Conservation (phyloP, 2,888 invertebrate species). For the Sarcophaga caerulescens region DNA sequence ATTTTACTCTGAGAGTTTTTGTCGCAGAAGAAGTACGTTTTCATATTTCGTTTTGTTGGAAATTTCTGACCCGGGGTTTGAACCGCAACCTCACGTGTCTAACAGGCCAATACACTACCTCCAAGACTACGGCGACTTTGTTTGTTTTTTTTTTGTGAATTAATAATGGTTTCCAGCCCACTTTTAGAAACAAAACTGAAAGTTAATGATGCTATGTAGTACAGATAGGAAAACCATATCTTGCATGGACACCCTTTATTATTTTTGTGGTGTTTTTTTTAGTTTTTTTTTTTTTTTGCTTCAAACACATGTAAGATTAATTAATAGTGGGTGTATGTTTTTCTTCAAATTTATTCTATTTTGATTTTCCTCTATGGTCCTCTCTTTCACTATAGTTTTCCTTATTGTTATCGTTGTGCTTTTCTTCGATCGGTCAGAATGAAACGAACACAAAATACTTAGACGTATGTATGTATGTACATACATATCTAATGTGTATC, state of each 20-base stretch:
- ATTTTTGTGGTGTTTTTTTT: too few species aligned
- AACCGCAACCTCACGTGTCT: too few species aligned
- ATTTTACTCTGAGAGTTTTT: too few species aligned
- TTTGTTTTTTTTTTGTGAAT: neutral
- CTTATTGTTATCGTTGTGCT: neutral
- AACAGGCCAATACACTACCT: too few species aligned
- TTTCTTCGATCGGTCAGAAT: conserved; percentile 45
- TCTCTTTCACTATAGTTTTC: conserved; percentile 20
- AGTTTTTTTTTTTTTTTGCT: conserved; percentile 24
- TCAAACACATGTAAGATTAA: conserved; percentile 35
- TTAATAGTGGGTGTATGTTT: conserved; percentile 54
- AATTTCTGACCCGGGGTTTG: too few species aligned
- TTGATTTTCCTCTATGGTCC: conserved; percentile 5
- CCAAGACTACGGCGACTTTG: neutral
- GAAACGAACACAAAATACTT: conserved; percentile 19
- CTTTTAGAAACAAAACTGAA: neutral
- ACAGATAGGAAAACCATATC: conserved; percentile 20
- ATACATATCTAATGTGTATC: too few species aligned
- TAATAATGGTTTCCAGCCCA: too few species aligned
- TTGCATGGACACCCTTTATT: neutral
- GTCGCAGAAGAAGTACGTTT: too few species aligned
- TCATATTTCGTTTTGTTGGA: too few species aligned
- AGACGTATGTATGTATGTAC: neutral
- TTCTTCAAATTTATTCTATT: conserved; percentile 3
- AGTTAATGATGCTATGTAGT: neutral